These are phyloP conservation scores for Entelurus aequoreus DNA, from an alignment of 2,113 vertebrate genomes.

Conservation along the genomic window DNA sequence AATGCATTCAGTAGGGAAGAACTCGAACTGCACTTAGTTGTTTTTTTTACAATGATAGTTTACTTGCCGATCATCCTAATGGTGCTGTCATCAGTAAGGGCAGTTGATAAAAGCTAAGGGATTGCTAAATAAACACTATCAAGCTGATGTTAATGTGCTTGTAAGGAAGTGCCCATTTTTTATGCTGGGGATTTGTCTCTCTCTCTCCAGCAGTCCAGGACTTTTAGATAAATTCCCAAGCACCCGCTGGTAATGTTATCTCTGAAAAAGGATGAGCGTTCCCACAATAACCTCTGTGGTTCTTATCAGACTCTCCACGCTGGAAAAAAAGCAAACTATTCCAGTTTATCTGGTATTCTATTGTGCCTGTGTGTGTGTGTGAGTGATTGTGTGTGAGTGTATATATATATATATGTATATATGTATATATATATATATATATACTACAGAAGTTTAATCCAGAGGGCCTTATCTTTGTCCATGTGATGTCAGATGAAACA, in stretches of 20 bases:
- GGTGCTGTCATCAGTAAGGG: constrained; percentile 5
- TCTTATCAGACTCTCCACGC: constrained; percentile 48
- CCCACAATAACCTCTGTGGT: constrained; percentile 52
- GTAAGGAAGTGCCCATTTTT: constrained; percentile 19
- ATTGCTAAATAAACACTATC: constrained; percentile 14
- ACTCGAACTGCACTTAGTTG: neutral
- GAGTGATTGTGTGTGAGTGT: neutral
- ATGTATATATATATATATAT: too few relatives aligned
- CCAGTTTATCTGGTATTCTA: constrained; percentile 39
- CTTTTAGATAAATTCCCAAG: constrained; percentile 50
- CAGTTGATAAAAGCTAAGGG: constrained; percentile 23
- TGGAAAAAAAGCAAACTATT: constrained; percentile 34
- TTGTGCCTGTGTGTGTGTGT: neutral
- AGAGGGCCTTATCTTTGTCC: too few relatives aligned
- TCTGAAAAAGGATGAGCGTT: constrained; percentile 54
- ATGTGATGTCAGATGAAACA: too few relatives aligned
- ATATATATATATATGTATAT: neutral
- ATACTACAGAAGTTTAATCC: too few relatives aligned
- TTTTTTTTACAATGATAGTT: constrained; percentile 10
- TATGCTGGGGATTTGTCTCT: constrained; percentile 35
- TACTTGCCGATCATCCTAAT: neutral
- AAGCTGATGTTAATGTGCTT: constrained; percentile 6
- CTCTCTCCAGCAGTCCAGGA: constrained; percentile 36
- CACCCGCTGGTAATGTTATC: constrained; percentile 51
- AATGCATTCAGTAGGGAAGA: neutral